Evolutionary conservation across 1,140 invertebrate species (phyloP).

Genomic region (Helicoverpa armigera): DNA sequence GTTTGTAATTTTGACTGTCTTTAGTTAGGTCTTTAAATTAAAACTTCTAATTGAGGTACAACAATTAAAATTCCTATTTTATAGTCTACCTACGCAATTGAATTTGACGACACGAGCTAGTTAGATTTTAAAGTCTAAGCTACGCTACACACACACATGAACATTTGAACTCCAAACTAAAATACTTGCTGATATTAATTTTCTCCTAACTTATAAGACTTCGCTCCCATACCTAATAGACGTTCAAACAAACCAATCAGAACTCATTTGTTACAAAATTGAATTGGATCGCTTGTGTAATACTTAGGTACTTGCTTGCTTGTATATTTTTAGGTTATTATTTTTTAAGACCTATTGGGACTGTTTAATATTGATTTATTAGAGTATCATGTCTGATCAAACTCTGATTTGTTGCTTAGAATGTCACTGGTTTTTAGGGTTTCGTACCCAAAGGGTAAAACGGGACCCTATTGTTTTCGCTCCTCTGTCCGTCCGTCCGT

Average conservation of each 20-base stretch:
- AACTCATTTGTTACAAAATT: slow-evolving; percentile 24
- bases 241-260: slow-evolving; percentile 27
- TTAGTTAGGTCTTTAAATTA: no score
- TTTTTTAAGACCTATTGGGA: not conserved
- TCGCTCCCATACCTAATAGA: slow-evolving; percentile 19
- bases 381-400: not conserved
- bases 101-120: not conserved
- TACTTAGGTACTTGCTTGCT: no score
- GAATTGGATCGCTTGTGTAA: slow-evolving; percentile 18
- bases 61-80: no score
- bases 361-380: slow-evolving; percentile 3
- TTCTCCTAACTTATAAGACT: slow-evolving; percentile 17
- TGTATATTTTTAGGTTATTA: slow-evolving; percentile 2
- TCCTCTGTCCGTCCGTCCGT: no score
- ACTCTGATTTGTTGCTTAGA: not conserved
- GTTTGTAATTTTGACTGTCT: no score
- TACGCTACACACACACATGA: not conserved
- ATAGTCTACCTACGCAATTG: not conserved
- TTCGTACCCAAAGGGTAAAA: no score
- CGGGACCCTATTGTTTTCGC: no score
- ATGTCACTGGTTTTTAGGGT: not conserved
- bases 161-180: not conserved
- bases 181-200: slow-evolving; percentile 27
- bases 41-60: no score
- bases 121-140: no score